Evolutionary conservation across 2,113 vertebrate genomes (phyloP).

Genomic region (Neogale vison): DNA sequence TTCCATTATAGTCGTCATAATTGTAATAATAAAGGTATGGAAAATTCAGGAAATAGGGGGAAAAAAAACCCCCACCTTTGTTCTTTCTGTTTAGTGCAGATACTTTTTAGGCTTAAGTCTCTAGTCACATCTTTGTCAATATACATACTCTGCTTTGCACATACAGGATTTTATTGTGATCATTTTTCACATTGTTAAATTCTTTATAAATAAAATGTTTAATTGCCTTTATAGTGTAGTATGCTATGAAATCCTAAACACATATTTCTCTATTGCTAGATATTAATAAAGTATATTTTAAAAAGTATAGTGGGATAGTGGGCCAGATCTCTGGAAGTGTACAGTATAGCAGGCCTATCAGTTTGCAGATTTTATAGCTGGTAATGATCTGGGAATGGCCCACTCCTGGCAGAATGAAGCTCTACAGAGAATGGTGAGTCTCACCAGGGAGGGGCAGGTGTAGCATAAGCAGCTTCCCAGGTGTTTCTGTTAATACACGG

Average conservation of each 20-base stretch:
- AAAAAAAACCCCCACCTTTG: not conserved
- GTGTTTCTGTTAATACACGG: not conserved
- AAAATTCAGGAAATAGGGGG: not conserved
- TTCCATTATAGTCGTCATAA: not conserved
- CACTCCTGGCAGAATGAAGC: not conserved
- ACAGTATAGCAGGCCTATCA: not conserved
- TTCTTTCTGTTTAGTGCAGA: not conserved
- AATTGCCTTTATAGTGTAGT: not conserved
- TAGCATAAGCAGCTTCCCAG: not conserved
- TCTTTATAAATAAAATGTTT: slow-evolving; percentile 21
- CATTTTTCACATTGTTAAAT: not conserved
- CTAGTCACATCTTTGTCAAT: not conserved
- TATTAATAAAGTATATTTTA: slow-evolving; percentile 25
- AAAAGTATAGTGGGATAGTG: not conserved
- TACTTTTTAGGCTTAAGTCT: not conserved
- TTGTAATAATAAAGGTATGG: not conserved
- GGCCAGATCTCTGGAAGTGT: not conserved
- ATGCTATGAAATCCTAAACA: not conserved
- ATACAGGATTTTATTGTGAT: not conserved
- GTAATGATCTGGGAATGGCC: not conserved
- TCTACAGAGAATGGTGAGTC: not conserved
- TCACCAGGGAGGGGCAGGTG: not conserved
- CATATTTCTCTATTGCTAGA: not conserved
- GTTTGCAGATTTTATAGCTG: not conserved
- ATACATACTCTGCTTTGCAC: not conserved